phyloP scores from a whole-genome alignment of 1,140 invertebrate genomes.

The Drosophila pachea region DNA sequence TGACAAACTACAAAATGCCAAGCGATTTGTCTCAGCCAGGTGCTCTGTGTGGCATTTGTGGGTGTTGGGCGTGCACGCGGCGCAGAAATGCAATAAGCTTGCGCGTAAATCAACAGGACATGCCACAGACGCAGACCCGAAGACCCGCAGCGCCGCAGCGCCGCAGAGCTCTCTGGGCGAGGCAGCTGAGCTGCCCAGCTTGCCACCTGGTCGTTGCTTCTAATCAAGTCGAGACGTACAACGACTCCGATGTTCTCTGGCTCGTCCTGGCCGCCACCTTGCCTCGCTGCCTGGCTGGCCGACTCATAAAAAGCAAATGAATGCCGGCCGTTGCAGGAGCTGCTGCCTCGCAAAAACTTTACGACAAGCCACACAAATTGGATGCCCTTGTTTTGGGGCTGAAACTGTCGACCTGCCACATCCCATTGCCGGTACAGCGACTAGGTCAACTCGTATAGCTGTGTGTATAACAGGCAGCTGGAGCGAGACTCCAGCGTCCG shows the following conservation, averaged over 20 bases:
- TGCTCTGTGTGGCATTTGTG: constrained; percentile 29
- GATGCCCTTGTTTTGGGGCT: constrained; percentile 52
- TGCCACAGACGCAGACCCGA: constrained; percentile 50
- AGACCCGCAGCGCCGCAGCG: no score
- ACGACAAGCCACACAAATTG: constrained; percentile 77
- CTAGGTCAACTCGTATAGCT: not conserved
- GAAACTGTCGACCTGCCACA: constrained; percentile 1
- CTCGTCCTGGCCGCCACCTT: no score
- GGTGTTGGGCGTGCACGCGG: constrained; percentile 36
- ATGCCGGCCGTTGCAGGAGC: constrained; percentile 41
- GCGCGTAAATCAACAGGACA: constrained; percentile 73
- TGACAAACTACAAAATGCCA: constrained; percentile 55
- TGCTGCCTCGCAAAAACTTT: constrained; percentile 61
- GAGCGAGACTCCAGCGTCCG: no score
- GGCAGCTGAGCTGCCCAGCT: constrained; percentile 25
- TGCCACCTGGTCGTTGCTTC: constrained; percentile 63
- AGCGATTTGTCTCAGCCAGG: constrained; percentile 54
- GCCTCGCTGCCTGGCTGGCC: constrained; percentile 34
- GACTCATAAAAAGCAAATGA: constrained; percentile 76
- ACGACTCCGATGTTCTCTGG: constrained; percentile 14
- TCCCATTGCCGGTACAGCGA: not conserved
- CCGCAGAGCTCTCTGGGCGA: constrained; percentile 13
- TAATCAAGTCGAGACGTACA: constrained; percentile 43
- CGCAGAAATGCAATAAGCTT: constrained; percentile 68
- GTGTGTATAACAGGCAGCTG: not conserved